Conservation (phyloP, 2,888 invertebrate genomes). For the Smittia aterrima region DNA sequence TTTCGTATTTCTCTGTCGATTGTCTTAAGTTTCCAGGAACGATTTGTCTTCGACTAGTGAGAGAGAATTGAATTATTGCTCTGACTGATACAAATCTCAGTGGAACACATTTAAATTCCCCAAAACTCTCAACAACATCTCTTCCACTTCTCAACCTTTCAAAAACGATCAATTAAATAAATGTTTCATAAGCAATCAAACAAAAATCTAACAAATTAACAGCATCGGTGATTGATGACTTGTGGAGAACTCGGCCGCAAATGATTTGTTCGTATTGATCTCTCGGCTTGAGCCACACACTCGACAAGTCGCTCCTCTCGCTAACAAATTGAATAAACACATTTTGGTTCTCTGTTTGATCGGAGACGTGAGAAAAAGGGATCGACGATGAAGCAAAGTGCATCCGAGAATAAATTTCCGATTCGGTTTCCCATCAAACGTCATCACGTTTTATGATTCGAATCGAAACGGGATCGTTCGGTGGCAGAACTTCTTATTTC, state of each 20-base stretch:
- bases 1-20: slow-evolving; percentile 15
- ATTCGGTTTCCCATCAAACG: not conserved
- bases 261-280: slow-evolving; percentile 34
- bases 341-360: not conserved
- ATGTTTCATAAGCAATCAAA: slow-evolving; percentile 37
- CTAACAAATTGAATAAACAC: slow-evolving; percentile 33
- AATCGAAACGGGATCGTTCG: not conserved
- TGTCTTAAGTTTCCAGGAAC: slow-evolving; percentile 6
- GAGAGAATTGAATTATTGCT: slow-evolving; percentile 29
- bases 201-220: slow-evolving; percentile 40
- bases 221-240: slow-evolving; percentile 38
- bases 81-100: slow-evolving; percentile 33
- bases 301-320: not conserved
- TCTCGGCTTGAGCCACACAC: slow-evolving; percentile 23
- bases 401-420: not conserved
- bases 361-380: not conserved
- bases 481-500: not conserved
- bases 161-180: slow-evolving; percentile 40
- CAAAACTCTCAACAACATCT: not conserved
- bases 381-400: not conserved
- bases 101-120: slow-evolving; percentile 24
- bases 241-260: slow-evolving; percentile 9
- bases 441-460: not conserved
- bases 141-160: not conserved
- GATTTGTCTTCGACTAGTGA: not conserved